Percentiles rank a stretch among this genome's conserved stretches.
These are phyloP conservation scores for Drosophila helvetica DNA, from an alignment of 2,888 invertebrate species.

Conservation along the genomic window DNA sequence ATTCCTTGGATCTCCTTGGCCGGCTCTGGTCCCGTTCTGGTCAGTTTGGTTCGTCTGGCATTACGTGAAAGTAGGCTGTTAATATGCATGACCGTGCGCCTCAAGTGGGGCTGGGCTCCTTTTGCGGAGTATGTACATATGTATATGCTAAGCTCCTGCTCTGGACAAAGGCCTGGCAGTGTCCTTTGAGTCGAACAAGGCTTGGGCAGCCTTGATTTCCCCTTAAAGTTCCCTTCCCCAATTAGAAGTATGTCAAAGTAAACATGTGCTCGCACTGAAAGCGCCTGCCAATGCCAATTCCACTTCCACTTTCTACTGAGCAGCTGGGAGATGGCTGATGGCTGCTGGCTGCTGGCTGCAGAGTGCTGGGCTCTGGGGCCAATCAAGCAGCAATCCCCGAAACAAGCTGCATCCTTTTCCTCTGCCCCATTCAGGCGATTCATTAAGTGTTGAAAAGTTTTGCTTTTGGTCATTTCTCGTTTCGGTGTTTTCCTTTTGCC, in stretches of 20 bases:
- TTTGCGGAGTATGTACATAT: not conserved
- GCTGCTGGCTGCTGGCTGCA: not conserved
- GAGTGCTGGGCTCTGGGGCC: conserved; percentile 16
- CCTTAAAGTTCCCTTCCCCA: conserved; percentile 39
- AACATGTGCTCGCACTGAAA: conserved; percentile 70
- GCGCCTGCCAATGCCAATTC: conserved; percentile 30
- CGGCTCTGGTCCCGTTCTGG: conserved; percentile 62
- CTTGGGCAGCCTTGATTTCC: not conserved
- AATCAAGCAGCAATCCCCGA: conserved; percentile 46
- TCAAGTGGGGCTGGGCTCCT: conserved; percentile 1
- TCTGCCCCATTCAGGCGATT: conserved; percentile 43
- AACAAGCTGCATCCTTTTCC: conserved; percentile 11
- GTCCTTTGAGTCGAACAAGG: not conserved
- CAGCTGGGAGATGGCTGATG: not conserved
- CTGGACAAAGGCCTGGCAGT: not conserved
- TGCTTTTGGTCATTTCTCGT: conserved; percentile 73
- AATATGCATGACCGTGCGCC: conserved; percentile 81
- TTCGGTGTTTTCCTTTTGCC: not conserved
- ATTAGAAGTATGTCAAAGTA: conserved; percentile 77
- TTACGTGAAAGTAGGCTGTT: conserved; percentile 79
- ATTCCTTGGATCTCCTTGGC: conserved; percentile 48
- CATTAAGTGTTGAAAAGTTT: conserved; percentile 79
- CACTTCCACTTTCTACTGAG: conserved; percentile 48
- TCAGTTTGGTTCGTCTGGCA: conserved; percentile 54
- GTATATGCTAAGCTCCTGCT: not conserved